Conservation (phyloP, 1,140 invertebrate genomes). For the Leptinotarsa lineolata region DNA sequence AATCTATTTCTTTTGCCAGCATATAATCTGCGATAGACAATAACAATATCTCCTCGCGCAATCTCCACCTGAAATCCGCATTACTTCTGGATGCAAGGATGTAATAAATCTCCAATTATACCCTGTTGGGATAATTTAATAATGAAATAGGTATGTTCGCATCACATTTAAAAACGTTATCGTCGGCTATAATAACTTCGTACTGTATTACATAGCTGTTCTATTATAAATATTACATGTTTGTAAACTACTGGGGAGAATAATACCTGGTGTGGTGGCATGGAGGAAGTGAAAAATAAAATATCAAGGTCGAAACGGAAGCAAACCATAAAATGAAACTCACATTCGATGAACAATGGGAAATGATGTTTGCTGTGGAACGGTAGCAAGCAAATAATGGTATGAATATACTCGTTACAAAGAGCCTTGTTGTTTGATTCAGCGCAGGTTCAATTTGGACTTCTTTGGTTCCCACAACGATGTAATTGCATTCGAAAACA, state of each 20-base stretch:
- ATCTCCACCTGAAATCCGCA: not conserved
- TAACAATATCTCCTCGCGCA: not conserved
- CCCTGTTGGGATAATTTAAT: conserved; percentile 12
- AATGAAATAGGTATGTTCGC: conserved; percentile 17
- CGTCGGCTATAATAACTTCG: not conserved
- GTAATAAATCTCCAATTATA: conserved; percentile 10
- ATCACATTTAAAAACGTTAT: conserved; percentile 15
- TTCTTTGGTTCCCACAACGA: too few relatives aligned
- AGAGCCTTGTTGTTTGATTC: too few relatives aligned
- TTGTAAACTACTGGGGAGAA: conserved; percentile 21
- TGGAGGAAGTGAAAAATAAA: conserved; percentile 25
- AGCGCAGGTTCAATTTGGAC: too few relatives aligned
- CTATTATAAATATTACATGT: conserved; percentile 25
- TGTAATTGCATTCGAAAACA: too few relatives aligned
- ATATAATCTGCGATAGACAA: not conserved
- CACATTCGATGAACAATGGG: conserved; percentile 10
- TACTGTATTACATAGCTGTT: conserved; percentile 13
- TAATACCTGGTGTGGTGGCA: conserved; percentile 4
- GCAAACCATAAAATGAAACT: conserved; percentile 12
- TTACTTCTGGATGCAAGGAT: conserved; percentile 4
- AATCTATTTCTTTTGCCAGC: not conserved
- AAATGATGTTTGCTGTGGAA: conserved; percentile 19
- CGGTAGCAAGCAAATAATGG: conserved; percentile 23
- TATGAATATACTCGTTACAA: not conserved
- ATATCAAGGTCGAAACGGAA: conserved; percentile 19